phyloP scores from a whole-genome alignment of 2,113 vertebrate genomes.

The Chaenogobius annularis region DNA sequence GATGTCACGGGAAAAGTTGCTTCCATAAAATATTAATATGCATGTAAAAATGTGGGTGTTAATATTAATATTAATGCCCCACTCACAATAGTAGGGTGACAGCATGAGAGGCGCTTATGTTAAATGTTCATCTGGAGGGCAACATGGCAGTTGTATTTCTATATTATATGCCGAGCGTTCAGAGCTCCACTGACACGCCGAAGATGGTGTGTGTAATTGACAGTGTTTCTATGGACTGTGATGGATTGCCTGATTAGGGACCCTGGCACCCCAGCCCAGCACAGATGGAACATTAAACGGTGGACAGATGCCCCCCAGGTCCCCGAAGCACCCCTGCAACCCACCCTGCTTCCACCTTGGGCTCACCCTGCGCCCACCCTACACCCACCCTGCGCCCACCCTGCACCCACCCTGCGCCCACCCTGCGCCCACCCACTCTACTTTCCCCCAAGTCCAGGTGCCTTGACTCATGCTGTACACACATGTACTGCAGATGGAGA shows the following conservation, averaged over 20 bases:
- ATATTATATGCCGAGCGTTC: conserved; percentile 27
- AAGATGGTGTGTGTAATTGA: conserved; percentile 82
- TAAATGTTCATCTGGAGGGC: conserved; percentile 20
- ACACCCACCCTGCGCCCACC: not conserved
- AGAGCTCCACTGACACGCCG: conserved; percentile 54
- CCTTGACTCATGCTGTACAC: not conserved
- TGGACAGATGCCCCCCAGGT: conserved; percentile 64
- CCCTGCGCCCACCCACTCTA: no score
- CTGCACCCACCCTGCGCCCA: no score
- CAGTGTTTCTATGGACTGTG: conserved; percentile 79
- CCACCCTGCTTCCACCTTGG: conserved; percentile 1
- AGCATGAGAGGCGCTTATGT: conserved; percentile 16
- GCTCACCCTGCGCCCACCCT: not conserved
- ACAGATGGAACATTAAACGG: conserved; percentile 78
- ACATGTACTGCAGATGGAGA: conserved; percentile 12
- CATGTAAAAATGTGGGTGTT: conserved; percentile 44
- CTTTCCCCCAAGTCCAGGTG: no score
- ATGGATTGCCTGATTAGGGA: conserved; percentile 89
- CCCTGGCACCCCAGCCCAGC: conserved; percentile 75
- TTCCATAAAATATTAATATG: conserved; percentile 46
- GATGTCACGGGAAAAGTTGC: conserved; percentile 25
- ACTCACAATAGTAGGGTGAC: conserved; percentile 2
- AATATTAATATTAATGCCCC: conserved; percentile 53
- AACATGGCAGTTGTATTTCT: not conserved
- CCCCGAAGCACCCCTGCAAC: conserved; percentile 20